These are phyloP conservation scores for Doris montereyensis DNA, from an alignment of 2,888 invertebrate genomes.

Conservation along the genomic window DNA sequence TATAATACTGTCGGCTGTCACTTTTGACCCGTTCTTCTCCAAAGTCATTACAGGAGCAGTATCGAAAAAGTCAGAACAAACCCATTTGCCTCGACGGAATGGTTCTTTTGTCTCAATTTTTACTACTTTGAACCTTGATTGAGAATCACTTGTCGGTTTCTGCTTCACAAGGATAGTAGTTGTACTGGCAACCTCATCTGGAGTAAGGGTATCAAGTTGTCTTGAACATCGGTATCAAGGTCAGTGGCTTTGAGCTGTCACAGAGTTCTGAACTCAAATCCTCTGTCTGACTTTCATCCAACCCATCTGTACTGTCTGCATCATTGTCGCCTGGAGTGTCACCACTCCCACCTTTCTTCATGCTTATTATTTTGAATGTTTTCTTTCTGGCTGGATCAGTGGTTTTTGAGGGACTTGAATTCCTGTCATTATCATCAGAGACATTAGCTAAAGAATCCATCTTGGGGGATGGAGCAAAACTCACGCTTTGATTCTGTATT, in stretches of 20 bases:
- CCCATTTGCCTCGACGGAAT: conserved; percentile 92
- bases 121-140: conserved; percentile 89
- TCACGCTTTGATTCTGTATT: background rate
- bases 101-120: conserved; percentile 97
- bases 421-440: conserved; percentile 35
- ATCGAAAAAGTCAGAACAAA: conserved; percentile 94
- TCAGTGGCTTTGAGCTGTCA: conserved; percentile 86
- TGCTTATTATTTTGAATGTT: conserved; percentile 93
- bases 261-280: conserved; percentile 77
- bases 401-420: conserved; percentile 42
- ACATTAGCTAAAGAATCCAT: conserved; percentile 21
- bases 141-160: conserved; percentile 55
- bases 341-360: conserved; percentile 73
- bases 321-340: conserved; percentile 66
- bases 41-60: conserved; percentile 78
- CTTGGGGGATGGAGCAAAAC: conserved; percentile 13
- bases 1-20: conserved; percentile 43
- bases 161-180: conserved; percentile 47
- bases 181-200: conserved; percentile 65
- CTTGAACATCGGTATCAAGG: conserved; percentile 52
- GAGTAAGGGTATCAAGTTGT: conserved; percentile 56
- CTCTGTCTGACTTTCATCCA: conserved; percentile 93
- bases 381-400: conserved; percentile 82
- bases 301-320: conserved; percentile 85
- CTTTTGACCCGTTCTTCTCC: conserved; percentile 45